These are phyloP conservation scores for Scrobipalpa atriplicella DNA, from an alignment of 2,888 invertebrate species.

Conservation along the genomic window DNA sequence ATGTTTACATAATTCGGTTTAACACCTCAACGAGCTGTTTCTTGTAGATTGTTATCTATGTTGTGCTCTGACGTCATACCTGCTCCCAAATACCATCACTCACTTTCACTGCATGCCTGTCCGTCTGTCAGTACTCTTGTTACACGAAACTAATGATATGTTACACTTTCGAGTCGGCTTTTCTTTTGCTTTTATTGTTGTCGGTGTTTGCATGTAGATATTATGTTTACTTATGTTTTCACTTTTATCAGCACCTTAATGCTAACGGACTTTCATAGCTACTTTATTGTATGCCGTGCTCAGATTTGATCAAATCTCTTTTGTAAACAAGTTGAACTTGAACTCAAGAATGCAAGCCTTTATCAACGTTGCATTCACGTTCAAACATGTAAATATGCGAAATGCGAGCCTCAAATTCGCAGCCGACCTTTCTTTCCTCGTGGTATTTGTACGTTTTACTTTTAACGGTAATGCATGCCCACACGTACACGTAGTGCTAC, in stretches of 20 bases:
- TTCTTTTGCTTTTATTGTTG: conserved; percentile 30
- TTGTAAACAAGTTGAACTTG: background rate
- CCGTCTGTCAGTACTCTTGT: conserved; percentile 42
- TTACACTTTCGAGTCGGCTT: conserved; percentile 36
- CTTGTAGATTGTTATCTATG: conserved; percentile 24
- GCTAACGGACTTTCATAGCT: background rate
- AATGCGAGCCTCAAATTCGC: conserved; percentile 14
- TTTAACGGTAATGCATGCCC: conserved; percentile 67
- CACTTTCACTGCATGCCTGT: conserved; percentile 75
- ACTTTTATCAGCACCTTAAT: conserved; percentile 1
- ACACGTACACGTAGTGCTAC: conserved; percentile 65
- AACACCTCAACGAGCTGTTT: conserved; percentile 21
- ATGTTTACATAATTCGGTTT: conserved; percentile 26
- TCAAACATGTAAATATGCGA: conserved; percentile 12
- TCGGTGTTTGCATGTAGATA: conserved; percentile 18
- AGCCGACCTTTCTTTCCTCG: background rate
- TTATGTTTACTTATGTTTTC: background rate
- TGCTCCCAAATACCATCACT: conserved; percentile 70
- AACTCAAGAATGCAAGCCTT: background rate
- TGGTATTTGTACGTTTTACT: conserved; percentile 31
- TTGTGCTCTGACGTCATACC: conserved; percentile 61
- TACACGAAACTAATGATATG: conserved; percentile 37
- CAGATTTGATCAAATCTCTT: background rate
- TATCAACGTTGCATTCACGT: background rate
- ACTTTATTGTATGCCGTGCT: background rate